Evolutionary conservation across 2,888 invertebrate species (phyloP).

Genomic region (Aspidiotus destructor): DNA sequence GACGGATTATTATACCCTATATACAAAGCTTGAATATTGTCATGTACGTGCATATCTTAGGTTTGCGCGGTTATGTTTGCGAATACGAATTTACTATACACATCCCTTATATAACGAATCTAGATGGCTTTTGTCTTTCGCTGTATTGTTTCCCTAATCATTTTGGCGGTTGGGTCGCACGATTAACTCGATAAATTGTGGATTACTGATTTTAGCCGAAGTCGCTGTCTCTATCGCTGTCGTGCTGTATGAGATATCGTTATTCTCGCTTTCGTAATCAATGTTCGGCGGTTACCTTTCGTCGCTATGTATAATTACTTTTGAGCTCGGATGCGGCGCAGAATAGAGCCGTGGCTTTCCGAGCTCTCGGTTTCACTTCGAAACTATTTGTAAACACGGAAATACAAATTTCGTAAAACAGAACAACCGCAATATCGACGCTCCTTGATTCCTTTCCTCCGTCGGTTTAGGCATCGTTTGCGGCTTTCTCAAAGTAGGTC

Average conservation of each 20-base stretch:
- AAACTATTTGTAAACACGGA: conserved; percentile 13
- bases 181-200: neutral
- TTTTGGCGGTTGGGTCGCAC: neutral
- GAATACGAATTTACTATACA: too few species aligned
- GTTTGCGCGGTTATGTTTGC: too few species aligned
- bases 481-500: too few species aligned
- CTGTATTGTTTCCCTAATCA: too few species aligned
- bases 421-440: neutral
- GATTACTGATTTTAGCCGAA: conserved; percentile 10
- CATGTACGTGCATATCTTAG: too few species aligned
- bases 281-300: conserved; percentile 25
- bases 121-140: too few species aligned
- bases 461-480: too few species aligned
- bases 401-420: conserved; percentile 22
- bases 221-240: conserved; percentile 15
- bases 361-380: conserved; percentile 20
- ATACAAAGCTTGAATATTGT: too few species aligned
- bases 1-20: too few species aligned
- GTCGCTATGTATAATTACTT: conserved; percentile 16
- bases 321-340: conserved; percentile 17
- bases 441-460: conserved; percentile 9
- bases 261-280: conserved; percentile 11
- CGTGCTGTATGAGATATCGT: conserved; percentile 11
- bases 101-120: too few species aligned
- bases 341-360: conserved; percentile 17